Conservation (phyloP, 2,888 invertebrate genomes). For the Acleris laterana region DNA sequence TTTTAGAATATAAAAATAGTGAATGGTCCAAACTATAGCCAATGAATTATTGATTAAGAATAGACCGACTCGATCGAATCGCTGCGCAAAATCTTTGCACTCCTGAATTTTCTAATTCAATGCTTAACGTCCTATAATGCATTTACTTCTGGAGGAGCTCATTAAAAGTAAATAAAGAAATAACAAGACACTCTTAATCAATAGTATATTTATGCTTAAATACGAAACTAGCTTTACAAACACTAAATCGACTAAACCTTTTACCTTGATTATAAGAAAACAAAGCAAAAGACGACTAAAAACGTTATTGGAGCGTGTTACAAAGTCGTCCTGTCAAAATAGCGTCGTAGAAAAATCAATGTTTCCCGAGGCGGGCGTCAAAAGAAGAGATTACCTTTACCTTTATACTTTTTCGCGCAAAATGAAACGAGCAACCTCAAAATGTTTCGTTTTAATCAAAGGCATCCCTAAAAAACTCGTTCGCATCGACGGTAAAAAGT, state of each 20-base stretch:
- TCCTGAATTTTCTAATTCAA: too few species aligned
- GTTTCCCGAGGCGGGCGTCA: conserved; percentile 20
- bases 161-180: too few species aligned
- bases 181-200: too few species aligned
- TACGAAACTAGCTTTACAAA: not conserved
- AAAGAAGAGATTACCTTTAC: conserved; percentile 30
- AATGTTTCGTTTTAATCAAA: conserved; percentile 31
- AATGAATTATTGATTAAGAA: too few species aligned
- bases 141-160: too few species aligned
- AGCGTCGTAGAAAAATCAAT: conserved; percentile 27
- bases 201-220: too few species aligned
- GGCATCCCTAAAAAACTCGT: conserved; percentile 13
- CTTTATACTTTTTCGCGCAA: conserved; percentile 26
- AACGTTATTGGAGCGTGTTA: not conserved
- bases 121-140: too few species aligned
- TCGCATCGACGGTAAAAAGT: conserved; percentile 13
- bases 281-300: not conserved
- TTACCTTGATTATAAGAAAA: not conserved
- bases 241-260: not conserved
- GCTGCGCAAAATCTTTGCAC: too few species aligned
- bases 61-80: too few species aligned
- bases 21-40: too few species aligned
- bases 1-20: too few species aligned
- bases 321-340: conserved; percentile 17
- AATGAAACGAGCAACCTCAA: conserved; percentile 29